A percentile compares a stretch with the other conserved stretches of the same genome.
Evolutionary conservation across 2,888 invertebrate species (phyloP).

Genomic region (Limnephilus rhombicus): DNA sequence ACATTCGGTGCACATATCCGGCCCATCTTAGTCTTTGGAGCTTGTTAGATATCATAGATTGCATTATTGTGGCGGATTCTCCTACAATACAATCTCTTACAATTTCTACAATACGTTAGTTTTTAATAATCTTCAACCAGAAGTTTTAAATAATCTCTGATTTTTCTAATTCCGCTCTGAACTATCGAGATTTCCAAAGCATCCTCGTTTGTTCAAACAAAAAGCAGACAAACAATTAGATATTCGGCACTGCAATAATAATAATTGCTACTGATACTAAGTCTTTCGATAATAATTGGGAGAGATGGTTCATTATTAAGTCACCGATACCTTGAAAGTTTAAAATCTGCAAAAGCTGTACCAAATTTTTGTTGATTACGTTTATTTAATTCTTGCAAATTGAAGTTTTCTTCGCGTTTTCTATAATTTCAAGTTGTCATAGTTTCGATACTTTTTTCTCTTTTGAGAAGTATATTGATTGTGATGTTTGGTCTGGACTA

Average conservation of each 20-base stretch:
- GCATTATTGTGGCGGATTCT: too few species aligned
- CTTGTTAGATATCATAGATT: too few species aligned
- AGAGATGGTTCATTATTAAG: neutral
- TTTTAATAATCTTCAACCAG: neutral
- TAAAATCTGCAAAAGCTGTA: neutral
- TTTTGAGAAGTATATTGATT: neutral
- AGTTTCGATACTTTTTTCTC: neutral
- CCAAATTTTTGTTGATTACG: neutral
- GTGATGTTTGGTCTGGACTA: neutral
- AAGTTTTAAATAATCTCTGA: neutral
- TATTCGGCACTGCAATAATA: neutral
- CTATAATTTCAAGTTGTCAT: neutral
- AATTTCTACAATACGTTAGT: neutral
- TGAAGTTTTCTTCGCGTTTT: neutral
- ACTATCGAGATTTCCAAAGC: neutral
- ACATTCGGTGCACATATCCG: too few species aligned
- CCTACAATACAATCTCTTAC: too few species aligned
- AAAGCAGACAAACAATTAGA: neutral
- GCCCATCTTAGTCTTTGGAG: too few species aligned
- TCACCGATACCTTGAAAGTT: neutral
- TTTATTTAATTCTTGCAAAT: neutral
- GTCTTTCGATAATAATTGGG: neutral
- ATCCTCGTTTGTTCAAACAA: conserved; percentile 26
- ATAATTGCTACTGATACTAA: neutral
- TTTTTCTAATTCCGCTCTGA: conserved; percentile 8